These are phyloP conservation scores for Mesorhabditis belari DNA, from an alignment of 2,888 invertebrate species.

Conservation along the genomic window DNA sequence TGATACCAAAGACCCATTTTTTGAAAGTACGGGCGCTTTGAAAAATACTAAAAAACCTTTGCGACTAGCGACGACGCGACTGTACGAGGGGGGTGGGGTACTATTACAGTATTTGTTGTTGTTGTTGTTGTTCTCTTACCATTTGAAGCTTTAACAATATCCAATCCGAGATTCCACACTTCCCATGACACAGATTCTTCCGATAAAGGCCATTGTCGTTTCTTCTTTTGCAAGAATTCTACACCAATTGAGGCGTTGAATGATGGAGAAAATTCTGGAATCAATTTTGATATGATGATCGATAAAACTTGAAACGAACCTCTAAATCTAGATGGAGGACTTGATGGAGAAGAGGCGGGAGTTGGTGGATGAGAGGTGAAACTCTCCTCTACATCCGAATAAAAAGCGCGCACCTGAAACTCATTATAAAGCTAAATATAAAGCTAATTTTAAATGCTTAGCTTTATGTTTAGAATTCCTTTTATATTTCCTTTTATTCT, in stretches of 20 bases:
- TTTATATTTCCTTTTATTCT: neutral
- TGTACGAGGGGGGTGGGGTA: too few species aligned
- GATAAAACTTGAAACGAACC: slow-evolving; percentile 15
- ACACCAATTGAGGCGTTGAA: slow-evolving; percentile 35
- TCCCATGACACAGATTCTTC: slow-evolving; percentile 94
- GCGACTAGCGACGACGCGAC: too few species aligned
- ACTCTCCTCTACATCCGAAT: slow-evolving; percentile 25
- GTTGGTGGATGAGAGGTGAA: neutral
- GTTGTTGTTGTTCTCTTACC: neutral
- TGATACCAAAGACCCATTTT: too few species aligned
- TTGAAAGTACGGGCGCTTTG: too few species aligned
- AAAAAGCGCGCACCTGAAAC: slow-evolving; percentile 36
- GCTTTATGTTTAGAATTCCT: neutral
- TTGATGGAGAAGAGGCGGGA: slow-evolving; percentile 2
- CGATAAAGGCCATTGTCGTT: slow-evolving; percentile 74
- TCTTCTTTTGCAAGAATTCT: slow-evolving; percentile 42
- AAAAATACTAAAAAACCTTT: too few species aligned
- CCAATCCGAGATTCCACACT: slow-evolving; percentile 89
- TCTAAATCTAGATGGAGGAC: neutral
- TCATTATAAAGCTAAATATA: too few species aligned
- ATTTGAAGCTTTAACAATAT: slow-evolving; percentile 66
- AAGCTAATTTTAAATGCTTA: too few species aligned
- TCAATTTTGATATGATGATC: slow-evolving; percentile 6
- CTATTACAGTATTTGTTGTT: neutral
- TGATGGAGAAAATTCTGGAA: slow-evolving; percentile 8